Base-by-base conservation (phyloP, 1,140 invertebrate species). In the Ectropis grisescens region DNA sequence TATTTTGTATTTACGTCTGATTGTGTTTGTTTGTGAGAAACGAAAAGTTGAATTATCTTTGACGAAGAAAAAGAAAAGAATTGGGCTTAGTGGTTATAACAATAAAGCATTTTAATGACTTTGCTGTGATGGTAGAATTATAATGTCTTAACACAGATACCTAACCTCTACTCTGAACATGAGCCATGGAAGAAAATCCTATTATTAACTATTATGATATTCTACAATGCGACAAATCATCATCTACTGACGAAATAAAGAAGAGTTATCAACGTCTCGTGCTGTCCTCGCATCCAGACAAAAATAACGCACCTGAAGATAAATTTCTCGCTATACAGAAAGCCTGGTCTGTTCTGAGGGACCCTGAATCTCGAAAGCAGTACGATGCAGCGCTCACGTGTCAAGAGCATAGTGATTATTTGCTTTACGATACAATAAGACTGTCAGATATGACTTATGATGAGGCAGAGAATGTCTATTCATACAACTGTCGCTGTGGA, bases 401-500 rank as follows among this genome's bases (percentile, higher is more conserved):
- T 46, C 58, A 84, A 37, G 78, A 88, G 24, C 82, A 88, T 38
- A 59, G 72, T 25, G 64, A 85, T 23, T 65, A 71, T 30, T 54
- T 85, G 35, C 56, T 90, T 8, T 89, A 85, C 69, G 86, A 85
- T n/a, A 82, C 72, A 28, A 58, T 90, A 29, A 47, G 41, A 13
- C 34, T 82, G 9, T 44, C 70, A 1, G 83, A 89, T n/a, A 70
- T 90, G 48, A 47, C 82, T 29, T 61, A 58, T 35, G 55, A 82
- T 35, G 29, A 62, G 9, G 44, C 75, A 16, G 50, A 75, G 29
- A 47, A 67, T 36, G 36, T 55, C 9, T 81, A 85, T 31, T 69
- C 62, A 11, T 90, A 87, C 60, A 66, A 47, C 5, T 91, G 90
- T 58, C 82, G 88, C 57, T 91, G 90, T 76, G 88, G 89, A 27